A percentile compares a stretch with the other conserved stretches of the same genome.
Conservation (phyloP, 2,888 invertebrate genomes). For the Synanthedon formicaeformis region DNA sequence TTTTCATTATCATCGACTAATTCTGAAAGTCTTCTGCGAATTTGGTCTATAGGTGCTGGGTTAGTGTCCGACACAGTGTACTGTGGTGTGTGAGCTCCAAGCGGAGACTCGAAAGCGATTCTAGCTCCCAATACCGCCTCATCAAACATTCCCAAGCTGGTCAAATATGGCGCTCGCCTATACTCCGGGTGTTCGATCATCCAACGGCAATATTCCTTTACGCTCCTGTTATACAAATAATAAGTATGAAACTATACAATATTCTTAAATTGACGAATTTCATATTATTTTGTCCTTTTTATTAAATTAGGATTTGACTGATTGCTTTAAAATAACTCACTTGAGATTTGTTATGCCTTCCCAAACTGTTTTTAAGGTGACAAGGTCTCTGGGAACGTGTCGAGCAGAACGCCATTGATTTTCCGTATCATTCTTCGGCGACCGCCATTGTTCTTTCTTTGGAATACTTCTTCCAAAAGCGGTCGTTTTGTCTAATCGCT, state of each 20-base stretch:
- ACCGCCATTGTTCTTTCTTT: conserved; percentile 43
- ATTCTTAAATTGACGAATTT: too few relatives aligned
- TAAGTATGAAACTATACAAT: not conserved
- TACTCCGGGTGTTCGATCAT: conserved; percentile 67
- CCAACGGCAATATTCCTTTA: conserved; percentile 70
- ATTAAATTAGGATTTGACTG: too few relatives aligned
- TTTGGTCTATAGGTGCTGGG: conserved; percentile 38
- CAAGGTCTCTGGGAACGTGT: conserved; percentile 68
- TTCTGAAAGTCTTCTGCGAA: conserved; percentile 40
- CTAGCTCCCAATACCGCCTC: conserved; percentile 43
- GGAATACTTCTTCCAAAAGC: conserved; percentile 68
- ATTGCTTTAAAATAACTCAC: conserved; percentile 21
- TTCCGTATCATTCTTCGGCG: conserved; percentile 61
- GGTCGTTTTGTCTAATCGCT: conserved; percentile 25
- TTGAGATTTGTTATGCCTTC: conserved; percentile 73
- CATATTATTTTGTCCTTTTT: too few relatives aligned
- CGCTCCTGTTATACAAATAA: conserved; percentile 48
- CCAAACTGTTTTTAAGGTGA: conserved; percentile 74
- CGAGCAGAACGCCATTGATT: conserved; percentile 69
- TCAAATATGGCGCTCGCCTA: conserved; percentile 64
- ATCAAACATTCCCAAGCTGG: conserved; percentile 66
- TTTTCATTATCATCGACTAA: conserved; percentile 22
- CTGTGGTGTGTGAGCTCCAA: conserved; percentile 12
- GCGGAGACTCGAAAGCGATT: conserved; percentile 36
- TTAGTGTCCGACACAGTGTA: conserved; percentile 14